Evolutionary conservation across 2,113 vertebrate species (phyloP).

Genomic region (Mellivora capensis): DNA sequence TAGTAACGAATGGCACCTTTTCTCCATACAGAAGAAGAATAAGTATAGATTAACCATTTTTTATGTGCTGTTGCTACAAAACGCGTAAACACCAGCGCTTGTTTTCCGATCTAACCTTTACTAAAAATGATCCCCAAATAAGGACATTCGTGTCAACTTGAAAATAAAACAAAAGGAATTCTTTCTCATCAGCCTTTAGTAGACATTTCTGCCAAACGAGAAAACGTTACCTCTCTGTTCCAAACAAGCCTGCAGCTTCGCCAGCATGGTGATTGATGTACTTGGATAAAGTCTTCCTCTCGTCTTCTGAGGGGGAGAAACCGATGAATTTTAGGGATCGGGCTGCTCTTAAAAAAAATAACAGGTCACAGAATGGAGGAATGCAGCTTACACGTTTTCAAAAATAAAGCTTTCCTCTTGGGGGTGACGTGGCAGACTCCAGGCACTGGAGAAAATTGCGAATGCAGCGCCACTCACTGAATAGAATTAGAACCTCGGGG

Average conservation of each 20-base stretch:
- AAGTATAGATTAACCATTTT: background rate
- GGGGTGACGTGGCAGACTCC: background rate
- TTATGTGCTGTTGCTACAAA: background rate
- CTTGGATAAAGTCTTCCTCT: background rate
- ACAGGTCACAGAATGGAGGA: background rate
- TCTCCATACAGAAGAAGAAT: background rate
- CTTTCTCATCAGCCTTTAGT: background rate
- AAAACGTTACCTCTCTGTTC: background rate
- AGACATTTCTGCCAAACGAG: background rate
- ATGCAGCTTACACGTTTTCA: background rate
- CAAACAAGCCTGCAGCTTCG: background rate
- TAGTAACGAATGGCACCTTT: background rate
- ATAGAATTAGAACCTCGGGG: background rate
- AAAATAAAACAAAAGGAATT: conserved; percentile 35
- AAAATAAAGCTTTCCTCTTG: background rate
- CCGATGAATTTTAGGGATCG: background rate
- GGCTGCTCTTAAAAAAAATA: background rate
- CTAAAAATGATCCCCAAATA: conserved; percentile 15
- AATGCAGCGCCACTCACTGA: background rate
- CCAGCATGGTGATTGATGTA: background rate
- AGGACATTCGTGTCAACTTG: conserved; percentile 19
- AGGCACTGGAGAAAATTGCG: background rate
- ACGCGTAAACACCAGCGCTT: background rate
- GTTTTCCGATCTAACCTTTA: conserved; percentile 18
- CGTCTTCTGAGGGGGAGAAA: background rate